Base-by-base conservation (phyloP, 1,140 invertebrate species). In the Leptoteleia sp. region DNA sequence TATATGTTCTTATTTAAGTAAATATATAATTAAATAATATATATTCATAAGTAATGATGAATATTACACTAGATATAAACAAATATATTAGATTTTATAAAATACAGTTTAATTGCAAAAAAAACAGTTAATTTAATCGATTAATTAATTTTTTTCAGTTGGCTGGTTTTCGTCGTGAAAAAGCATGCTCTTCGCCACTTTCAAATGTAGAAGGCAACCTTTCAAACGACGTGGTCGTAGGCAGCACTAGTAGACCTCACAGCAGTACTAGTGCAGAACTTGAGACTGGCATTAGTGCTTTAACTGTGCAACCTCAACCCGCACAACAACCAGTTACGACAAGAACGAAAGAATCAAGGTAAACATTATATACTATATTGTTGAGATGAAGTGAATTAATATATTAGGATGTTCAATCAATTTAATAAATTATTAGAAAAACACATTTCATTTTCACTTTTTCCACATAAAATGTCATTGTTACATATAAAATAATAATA, bases 241-340 rank as follows among this genome's bases (percentile, higher is more conserved):
- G 91, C 4, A 86, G 83, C 42, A 91, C 88, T 19, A 93, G 92
- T 75, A 89, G 93, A 11, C 93, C 93, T 0, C 93, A 94, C 38
- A 93, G 93, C 80, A 93, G 92, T 22, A 94, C 93, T 7, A 94
- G 93, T 79, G 93, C 93, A 0, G 93, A 94, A 84, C 79, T 93
- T 6, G 93, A 94, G 72, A 87, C 91, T 62, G 90, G 91, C 33
- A 91, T 93, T 83, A 90, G 87, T 57, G 86, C 88, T 3, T 38
- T 93, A 40, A 89, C 88, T 27, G 85, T 93, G 12, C 89, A 88
- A 29, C 84, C 87, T 1, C 87, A 83, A 50, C 82, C 84, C 15
- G 68, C 86, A 38, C 88, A 87, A 25, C 84, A 85, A 61, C 81
- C 88, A 19, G 87, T 89, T 27, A 80, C 88, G 37, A 91, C 90